Base-by-base conservation (phyloP, 1,140 invertebrate species). In the Drosophila malerkotliana region DNA sequence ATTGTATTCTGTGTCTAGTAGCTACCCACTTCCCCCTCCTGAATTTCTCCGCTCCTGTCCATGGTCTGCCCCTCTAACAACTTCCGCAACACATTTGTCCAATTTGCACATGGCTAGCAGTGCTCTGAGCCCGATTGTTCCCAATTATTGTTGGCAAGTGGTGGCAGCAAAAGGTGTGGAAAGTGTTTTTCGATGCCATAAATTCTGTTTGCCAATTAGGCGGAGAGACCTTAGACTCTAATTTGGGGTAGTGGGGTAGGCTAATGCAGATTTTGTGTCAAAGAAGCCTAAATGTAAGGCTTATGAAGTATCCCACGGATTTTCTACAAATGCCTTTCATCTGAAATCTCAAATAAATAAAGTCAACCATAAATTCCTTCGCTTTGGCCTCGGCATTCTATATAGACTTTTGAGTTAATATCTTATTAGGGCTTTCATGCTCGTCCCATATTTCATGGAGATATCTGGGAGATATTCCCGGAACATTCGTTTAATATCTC, bases 71-170 rank as follows among this genome's bases (percentile, higher is more conserved):
- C 51, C 45, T 44, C 63, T 73, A 85, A 87, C 82, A 76, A 87
- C 78, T 87, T 87, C 82, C 82, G 82, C 71, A 81, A 81, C 78
- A 81, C 82, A 87, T 87, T 85, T 85, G 82, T 67, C 77, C 77
- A 85, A 85, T 85, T 85, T 85, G 82, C 80, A 83, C 44, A 72
- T 49, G 67, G 30, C 49, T 54, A 72, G 51, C 71, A 72, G 21
- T 45, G 34, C 75, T 47, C 66, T 56, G 57, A 72, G 82, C 71
- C 74, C 82, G 85, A 87, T 87, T 84, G 81, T 80, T 63, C 77
- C 81, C 81, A 85, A 85, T 85, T 85, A 85, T 85, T 80, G 79
- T 73, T 21, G 61, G 68, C 73, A 63, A 71, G 68, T 67, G 67
- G 62, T 48, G 64, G 47, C 28, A 49, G 24, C 77, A 55, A 87